Conservation (phyloP, 2,797 vertebrate species). For the Chloroceryle inda region DNA sequence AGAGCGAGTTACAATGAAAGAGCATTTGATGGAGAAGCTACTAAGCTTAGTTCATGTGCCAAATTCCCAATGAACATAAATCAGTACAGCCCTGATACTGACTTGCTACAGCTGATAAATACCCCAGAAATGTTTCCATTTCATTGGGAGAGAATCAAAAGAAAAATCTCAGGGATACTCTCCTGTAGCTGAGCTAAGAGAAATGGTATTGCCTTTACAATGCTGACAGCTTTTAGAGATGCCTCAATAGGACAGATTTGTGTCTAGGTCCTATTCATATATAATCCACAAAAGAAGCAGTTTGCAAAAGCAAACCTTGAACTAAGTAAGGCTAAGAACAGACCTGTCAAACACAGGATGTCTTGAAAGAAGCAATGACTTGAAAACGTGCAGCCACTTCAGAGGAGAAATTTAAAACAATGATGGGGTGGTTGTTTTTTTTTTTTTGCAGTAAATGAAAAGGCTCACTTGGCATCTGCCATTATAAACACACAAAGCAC, state of each 20-base stretch:
- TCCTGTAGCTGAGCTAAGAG: background rate
- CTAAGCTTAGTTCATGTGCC: background rate
- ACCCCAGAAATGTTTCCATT: constrained; percentile 20
- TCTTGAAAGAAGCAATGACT: constrained; percentile 12
- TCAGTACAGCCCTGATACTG: background rate
- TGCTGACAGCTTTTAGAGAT: background rate
- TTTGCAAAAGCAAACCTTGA: background rate
- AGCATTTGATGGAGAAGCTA: background rate
- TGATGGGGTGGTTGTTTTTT: background rate
- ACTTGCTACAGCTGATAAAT: background rate
- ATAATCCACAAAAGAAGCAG: background rate
- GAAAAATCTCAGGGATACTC: background rate
- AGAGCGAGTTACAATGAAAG: background rate
- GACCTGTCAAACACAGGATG: background rate
- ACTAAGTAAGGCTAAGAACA: background rate
- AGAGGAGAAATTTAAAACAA: constrained; percentile 35
- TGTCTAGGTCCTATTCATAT: background rate
- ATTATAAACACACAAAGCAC: constrained; percentile 22
- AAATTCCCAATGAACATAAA: constrained; percentile 5
- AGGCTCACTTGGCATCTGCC: constrained; percentile 4
- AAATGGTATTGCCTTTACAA: background rate
- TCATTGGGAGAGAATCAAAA: background rate
- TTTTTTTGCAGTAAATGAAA: constrained; percentile 27
- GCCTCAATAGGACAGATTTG: background rate
- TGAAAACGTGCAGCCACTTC: background rate